Evolutionary conservation across 2,113 vertebrate species (phyloP).

Genomic region (Epinephelus lanceolatus): DNA sequence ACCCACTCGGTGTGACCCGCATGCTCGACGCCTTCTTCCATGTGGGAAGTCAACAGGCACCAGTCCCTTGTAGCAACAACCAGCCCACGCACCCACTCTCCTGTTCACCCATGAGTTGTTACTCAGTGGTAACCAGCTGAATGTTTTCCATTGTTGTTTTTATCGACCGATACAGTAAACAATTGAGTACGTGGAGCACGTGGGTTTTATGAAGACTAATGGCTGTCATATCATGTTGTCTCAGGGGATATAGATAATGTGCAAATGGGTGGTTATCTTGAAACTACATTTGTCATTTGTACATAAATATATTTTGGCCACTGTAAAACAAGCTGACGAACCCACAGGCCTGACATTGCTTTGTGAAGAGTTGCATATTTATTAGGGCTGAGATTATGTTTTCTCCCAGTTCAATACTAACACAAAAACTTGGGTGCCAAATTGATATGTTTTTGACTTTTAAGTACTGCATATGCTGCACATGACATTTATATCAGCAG

Average conservation of each 20-base stretch:
- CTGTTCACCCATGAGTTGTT: conserved; percentile 5
- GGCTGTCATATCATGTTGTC: conserved; percentile 22
- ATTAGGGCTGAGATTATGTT: no score
- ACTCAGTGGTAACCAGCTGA: conserved; percentile 31
- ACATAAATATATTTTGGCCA: not conserved
- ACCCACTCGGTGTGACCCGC: conserved; percentile 57
- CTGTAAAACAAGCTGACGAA: not conserved
- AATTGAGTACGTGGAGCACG: not conserved
- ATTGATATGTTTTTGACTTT: no score
- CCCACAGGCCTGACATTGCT: not conserved
- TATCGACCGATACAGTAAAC: conserved; percentile 21
- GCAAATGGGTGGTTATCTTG: not conserved
- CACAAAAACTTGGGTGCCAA: no score
- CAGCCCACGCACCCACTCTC: conserved; percentile 12
- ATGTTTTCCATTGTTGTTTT: conserved; percentile 23
- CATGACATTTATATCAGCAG: no score
- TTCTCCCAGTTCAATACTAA: no score
- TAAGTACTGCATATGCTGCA: no score
- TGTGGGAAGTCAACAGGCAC: conserved; percentile 21
- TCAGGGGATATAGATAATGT: not conserved
- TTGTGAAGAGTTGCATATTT: no score
- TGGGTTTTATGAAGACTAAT: conserved; percentile 28
- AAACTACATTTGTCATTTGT: not conserved
- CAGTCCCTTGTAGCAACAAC: not conserved
- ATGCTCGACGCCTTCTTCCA: conserved; percentile 6